phyloP scores from a whole-genome alignment of 2,888 invertebrate genomes.

The Lagria hirta region DNA sequence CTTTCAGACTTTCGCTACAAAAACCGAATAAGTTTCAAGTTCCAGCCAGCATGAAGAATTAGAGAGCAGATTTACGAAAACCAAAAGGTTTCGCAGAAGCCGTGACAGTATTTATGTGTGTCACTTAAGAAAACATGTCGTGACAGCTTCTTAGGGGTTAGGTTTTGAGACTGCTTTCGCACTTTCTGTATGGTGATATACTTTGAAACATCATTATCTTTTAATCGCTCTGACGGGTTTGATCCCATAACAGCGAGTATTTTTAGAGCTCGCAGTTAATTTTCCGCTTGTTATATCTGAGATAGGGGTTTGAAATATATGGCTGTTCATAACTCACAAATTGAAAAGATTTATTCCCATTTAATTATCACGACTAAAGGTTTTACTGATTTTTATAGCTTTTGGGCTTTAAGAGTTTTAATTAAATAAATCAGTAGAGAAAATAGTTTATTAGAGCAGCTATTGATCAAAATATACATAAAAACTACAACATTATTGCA shows the following conservation, averaged over 20 bases:
- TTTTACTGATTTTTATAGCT: too few relatives aligned
- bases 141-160: constrained; percentile 13
- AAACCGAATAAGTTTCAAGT: too few relatives aligned
- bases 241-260: constrained; percentile 4
- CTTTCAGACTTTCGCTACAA: too few relatives aligned
- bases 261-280: constrained; percentile 1
- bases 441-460: too few relatives aligned
- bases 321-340: constrained; percentile 2
- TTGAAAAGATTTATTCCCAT: constrained; percentile 8
- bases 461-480: too few relatives aligned
- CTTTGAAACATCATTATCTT: constrained; percentile 18
- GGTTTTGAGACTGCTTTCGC: constrained; percentile 6
- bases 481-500: too few relatives aligned
- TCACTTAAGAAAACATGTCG: constrained; percentile 19
- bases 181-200: constrained; percentile 10
- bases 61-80: constrained; percentile 7
- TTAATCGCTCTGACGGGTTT: constrained; percentile 11
- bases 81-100: not conserved
- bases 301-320: constrained; percentile 3
- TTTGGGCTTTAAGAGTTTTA: too few relatives aligned
- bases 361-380: constrained; percentile 11
- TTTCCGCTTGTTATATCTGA: not conserved
- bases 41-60: constrained; percentile 9
- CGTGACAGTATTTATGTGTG: constrained; percentile 17
- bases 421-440: too few relatives aligned